A percentile compares a stretch with the other conserved stretches of the same genome.
These are phyloP conservation scores for Chymomyza costata DNA, from an alignment of 1,140 invertebrate species.

Conservation along the genomic window DNA sequence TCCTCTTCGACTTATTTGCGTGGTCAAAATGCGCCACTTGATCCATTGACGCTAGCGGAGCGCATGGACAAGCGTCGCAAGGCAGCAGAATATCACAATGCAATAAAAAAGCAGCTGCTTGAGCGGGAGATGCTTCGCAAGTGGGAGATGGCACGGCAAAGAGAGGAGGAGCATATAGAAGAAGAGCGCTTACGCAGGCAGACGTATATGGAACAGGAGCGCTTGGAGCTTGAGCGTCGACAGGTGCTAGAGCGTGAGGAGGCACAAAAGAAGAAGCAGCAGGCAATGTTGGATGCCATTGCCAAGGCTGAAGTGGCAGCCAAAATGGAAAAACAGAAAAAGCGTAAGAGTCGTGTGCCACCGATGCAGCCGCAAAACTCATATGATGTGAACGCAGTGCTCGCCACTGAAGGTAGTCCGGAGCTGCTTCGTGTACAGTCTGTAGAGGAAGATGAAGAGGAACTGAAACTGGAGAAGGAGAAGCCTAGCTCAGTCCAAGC, in stretches of 20 bases:
- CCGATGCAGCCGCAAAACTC: constrained; percentile 10
- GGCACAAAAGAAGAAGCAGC: constrained; percentile 77
- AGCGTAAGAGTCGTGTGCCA: constrained; percentile 42
- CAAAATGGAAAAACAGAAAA: constrained; percentile 75
- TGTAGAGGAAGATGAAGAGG: constrained; percentile 42
- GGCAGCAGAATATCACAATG: constrained; percentile 81
- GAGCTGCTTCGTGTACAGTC: constrained; percentile 43
- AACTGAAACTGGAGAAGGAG: neutral
- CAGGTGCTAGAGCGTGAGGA: constrained; percentile 77
- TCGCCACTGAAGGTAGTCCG: neutral
- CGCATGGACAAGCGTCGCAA: constrained; percentile 80
- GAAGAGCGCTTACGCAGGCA: constrained; percentile 79
- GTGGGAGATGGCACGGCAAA: constrained; percentile 78
- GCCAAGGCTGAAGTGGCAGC: constrained; percentile 77
- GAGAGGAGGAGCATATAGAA: constrained; percentile 79
- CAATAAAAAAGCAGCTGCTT: constrained; percentile 82
- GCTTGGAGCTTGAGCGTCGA: constrained; percentile 76
- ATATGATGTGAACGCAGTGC: neutral
- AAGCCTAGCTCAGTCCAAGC: neutral
- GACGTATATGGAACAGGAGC: constrained; percentile 78
- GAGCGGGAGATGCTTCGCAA: constrained; percentile 79
- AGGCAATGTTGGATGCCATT: constrained; percentile 77
- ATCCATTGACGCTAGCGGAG: constrained; percentile 79
- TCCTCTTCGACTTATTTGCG: constrained; percentile 78
- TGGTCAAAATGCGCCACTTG: constrained; percentile 81